Evolutionary conservation across 2,888 invertebrate genomes (phyloP), one percentile per base, ranked within the genome.

Genomic region (Nomada lathburiana): DNA sequence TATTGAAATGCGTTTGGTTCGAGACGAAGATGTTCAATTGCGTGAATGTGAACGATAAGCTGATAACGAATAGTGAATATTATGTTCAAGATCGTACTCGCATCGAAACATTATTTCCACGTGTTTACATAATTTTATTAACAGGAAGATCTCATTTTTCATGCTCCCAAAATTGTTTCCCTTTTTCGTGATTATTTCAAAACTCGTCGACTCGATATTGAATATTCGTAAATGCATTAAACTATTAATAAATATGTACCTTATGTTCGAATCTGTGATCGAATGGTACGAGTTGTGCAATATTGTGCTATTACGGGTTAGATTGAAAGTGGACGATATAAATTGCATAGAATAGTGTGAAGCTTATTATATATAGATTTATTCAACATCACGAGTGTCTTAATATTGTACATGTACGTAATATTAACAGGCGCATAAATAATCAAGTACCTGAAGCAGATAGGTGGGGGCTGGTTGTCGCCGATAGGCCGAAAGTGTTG

Each of bases 241-340:
- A 64, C 26, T 52, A 52, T 52, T 29, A 57, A 18, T 20, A 10
- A 20, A 18, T n/a, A 9, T n/a, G 36, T 65, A 77, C 42, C 44
- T 52, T 67, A 47, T 53, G 18, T 4, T 64, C 57, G 67, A 64
- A 55, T 26, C 64, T 59, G 64, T 62, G 23, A 55, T 68, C 53
- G n/a, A 70, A 29, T n/a, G 42, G 44, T 70, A 36, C 16, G 20
- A 29, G 2, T 52, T 60, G 47, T 18, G 16, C 7, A 52, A 29
- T 52, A 65, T 13, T 47, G 47, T 47, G 3, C 3, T 47, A 47
- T 2, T 47, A 47, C 16, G 11, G 16, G 47, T 0, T 47, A 47
- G 47, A 47, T 47, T 47, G 11, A 47, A 47, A 47, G 47, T 47
- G 16, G 47, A 16, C 11, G 16, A 16, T 13, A 47, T 47, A 47